Evolutionary conservation across 2,888 invertebrate genomes (phyloP), one percentile per base, ranked within the genome.

Genomic region (Drosophila yooni): DNA sequence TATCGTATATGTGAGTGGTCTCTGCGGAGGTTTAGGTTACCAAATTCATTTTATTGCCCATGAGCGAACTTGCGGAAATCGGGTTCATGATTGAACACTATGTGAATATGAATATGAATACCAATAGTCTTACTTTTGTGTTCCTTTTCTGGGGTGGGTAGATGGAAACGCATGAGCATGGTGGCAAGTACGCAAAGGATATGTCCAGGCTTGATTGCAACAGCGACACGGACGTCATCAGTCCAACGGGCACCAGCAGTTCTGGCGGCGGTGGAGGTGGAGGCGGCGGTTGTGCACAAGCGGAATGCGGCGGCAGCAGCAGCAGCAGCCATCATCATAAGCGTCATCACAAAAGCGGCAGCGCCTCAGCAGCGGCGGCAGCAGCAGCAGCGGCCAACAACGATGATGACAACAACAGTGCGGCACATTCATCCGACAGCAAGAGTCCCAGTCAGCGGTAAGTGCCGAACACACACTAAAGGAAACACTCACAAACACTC

Each of bases 371-470:
- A 57, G 67, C 62, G 40, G 61, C 57, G 3, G 68, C 77, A 8
- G 77, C 76, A 3, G 73, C 65, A 15, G 76, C 76, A 4, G 56
- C 87, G 95, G 95, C 21, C 76, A 69, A 86, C 76, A 67, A 86
- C 64, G 96, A 96, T 87, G 96, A 96, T 74, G 95, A 96, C 81
- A 96, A 96, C 80, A 95, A 95, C 91, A 95, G 95, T 80, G 95
- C 95, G 90, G 95, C 95, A 91, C 95, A 95, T 82, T 95, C 95
- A 83, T 95, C 96, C 91, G 95, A 96, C 82, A 95, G 95, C 94
- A 96, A 96, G 90, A 96, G 96, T 91, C 95, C 96, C 53, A 95
- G 95, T 85, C 95, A 95, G 92, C 95, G 95, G 96, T 96, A 92
- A 92, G 86, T 84, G 10, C 50, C 29, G 40, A 59, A 59, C 60